Evolutionary conservation across 2,113 vertebrate species (phyloP), one percentile per base, ranked within the genome.

Genomic region (Astur gentilis): DNA sequence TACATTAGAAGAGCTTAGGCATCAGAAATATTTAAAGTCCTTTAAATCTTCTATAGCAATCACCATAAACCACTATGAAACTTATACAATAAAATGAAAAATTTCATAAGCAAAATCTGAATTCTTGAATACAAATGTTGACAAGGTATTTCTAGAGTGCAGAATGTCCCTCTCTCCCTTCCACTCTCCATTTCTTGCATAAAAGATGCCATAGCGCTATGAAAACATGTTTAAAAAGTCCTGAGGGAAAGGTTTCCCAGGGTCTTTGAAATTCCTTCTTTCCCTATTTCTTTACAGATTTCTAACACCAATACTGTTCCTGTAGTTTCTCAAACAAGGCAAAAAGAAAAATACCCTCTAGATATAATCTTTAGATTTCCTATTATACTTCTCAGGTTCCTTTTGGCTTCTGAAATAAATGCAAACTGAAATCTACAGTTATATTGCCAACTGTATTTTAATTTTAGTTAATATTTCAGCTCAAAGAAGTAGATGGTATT

Each of bases 331-430:
- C 92, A 98, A 97, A 97, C 88, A 97, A 97, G 92, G 94, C 83
- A 96, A 98, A 98, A 98, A 98, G 96, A 96, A 98, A 98, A 98
- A 98, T 97, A 97, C 86, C 98, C 96, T 93, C 97, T 95, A 98
- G 98, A 98, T 97, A 98, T 94, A 97, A 96, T 97, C 95, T 93
- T 98, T 96, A 96, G 55, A 97, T 97, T 98, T 97, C 94, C 95
- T 97, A 93, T 98, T 98, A 97, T 89, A 96, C 78, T 95, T 97
- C 95, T 96, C 86, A 95, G 80, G 89, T 94, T 98, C 88, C 71
- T 96, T 95, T 96, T 85, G 50, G 90, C 75, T 97, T 98, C 97
- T 98, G 93, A 98, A 98, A 98, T 97, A 97, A 97, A 96, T 73
- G 58, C 72, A 96, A 97, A 95, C 88, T 84, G 89, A 98, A 97